Conservation (phyloP, 1,140 invertebrate species). For the Ceratina australensis region DNA sequence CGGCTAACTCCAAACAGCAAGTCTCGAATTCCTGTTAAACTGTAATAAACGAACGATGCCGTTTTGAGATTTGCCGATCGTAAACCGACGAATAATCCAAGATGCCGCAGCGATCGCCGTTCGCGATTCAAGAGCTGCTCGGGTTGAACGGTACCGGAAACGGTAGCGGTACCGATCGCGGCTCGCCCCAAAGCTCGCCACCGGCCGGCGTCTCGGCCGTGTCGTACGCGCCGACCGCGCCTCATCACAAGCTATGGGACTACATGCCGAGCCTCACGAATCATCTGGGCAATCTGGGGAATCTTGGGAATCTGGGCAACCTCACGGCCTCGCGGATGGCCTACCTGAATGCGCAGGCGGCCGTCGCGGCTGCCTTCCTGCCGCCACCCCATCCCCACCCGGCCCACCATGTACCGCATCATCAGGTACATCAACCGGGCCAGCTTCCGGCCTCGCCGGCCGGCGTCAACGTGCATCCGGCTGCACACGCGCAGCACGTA, state of each 20-base stretch:
- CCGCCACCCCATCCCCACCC: constrained; percentile 83
- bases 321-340: constrained; percentile 87
- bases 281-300: constrained; percentile 74
- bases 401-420: constrained; percentile 76
- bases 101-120: constrained; percentile 92
- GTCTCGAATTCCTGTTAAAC: neutral
- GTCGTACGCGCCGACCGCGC: constrained; percentile 78
- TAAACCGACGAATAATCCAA: constrained; percentile 61
- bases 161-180: constrained; percentile 73
- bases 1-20: neutral
- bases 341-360: constrained; percentile 92
- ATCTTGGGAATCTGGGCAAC: constrained; percentile 75
- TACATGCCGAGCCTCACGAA: constrained; percentile 78
- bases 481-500: constrained; percentile 76
- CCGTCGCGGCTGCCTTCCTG: constrained; percentile 91
- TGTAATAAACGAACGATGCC: constrained; percentile 38
- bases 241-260: constrained; percentile 78
- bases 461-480: constrained; percentile 75
- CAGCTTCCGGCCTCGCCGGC: constrained; percentile 73
- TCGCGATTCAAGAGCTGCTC: constrained; percentile 94
- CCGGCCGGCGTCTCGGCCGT: constrained; percentile 79
- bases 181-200: constrained; percentile 78
- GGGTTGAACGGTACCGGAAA: constrained; percentile 83
- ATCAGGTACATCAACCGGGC: constrained; percentile 77
- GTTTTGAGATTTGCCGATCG: constrained; percentile 45